Conservation (phyloP, 2,888 invertebrate species). For the Aspidiotus destructor region DNA sequence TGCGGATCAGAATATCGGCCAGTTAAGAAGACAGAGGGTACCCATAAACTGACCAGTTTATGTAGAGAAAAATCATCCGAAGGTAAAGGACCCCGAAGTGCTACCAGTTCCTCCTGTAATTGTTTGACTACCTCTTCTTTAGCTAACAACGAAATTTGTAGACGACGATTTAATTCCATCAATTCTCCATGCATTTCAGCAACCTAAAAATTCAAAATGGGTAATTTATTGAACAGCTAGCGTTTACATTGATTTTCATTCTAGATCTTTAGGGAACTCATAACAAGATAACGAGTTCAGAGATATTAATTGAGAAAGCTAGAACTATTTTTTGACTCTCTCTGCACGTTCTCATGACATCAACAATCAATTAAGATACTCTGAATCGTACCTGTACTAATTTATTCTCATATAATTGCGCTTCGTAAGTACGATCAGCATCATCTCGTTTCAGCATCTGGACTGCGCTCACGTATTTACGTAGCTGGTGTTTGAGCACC, state of each 20-base stretch:
- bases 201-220: constrained; percentile 48
- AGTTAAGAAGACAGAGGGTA: constrained; percentile 74
- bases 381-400: constrained; percentile 59
- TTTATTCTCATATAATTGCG: constrained; percentile 71
- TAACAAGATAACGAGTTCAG: no score
- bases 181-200: constrained; percentile 91
- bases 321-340: no score
- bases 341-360: no score
- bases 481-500: constrained; percentile 68
- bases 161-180: constrained; percentile 79
- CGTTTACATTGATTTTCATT: not conserved
- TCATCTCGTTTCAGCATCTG: constrained; percentile 57
- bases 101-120: constrained; percentile 54
- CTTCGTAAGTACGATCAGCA: constrained; percentile 55
- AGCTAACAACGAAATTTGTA: constrained; percentile 60
- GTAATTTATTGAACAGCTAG: not conserved
- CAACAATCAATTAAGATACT: no score
- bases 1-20: constrained; percentile 63
- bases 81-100: constrained; percentile 53
- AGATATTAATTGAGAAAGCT: no score
- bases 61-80: constrained; percentile 43
- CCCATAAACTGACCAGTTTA: constrained; percentile 67
- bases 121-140: constrained; percentile 53
- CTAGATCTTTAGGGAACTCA: not conserved
- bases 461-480: constrained; percentile 80